These are phyloP conservation scores for Monodelphis domestica DNA, from an alignment of 2,797 vertebrate species.

Conservation along the genomic window DNA sequence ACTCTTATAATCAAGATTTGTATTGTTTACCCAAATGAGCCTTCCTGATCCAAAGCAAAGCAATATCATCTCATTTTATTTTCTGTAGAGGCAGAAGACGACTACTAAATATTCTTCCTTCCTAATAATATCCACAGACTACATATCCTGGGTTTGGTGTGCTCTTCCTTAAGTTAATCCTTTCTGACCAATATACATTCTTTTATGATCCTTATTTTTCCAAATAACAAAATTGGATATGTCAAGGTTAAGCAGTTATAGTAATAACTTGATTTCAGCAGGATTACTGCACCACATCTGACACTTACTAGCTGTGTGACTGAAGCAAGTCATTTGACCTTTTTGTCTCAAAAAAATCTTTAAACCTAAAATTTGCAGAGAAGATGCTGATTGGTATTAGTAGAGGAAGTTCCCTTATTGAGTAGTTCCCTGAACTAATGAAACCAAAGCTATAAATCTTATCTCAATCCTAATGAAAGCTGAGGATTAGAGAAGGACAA, in stretches of 20 bases:
- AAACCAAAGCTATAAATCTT: background rate
- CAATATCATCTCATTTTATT: background rate
- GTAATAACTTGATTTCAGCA: background rate
- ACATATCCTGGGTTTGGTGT: conserved; percentile 12
- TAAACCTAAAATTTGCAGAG: background rate
- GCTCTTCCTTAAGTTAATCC: background rate
- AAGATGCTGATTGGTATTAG: background rate
- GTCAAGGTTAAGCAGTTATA: background rate
- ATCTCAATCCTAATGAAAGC: background rate
- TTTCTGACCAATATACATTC: background rate
- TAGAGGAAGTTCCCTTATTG: background rate
- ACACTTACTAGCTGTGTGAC: background rate
- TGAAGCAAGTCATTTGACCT: background rate
- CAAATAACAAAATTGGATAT: background rate
- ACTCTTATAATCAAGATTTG: background rate
- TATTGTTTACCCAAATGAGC: background rate
- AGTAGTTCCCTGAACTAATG: background rate
- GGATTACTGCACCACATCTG: background rate
- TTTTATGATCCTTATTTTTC: background rate
- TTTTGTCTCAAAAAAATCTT: background rate
- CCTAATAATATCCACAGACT: background rate
- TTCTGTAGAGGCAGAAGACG: background rate
- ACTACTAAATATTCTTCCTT: background rate
- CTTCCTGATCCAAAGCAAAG: background rate
- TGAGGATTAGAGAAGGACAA: background rate